Percentiles rank a stretch among this genome's conserved stretches.
Evolutionary conservation across 2,888 invertebrate species (phyloP).

Genomic region (Hydriomena furcata): DNA sequence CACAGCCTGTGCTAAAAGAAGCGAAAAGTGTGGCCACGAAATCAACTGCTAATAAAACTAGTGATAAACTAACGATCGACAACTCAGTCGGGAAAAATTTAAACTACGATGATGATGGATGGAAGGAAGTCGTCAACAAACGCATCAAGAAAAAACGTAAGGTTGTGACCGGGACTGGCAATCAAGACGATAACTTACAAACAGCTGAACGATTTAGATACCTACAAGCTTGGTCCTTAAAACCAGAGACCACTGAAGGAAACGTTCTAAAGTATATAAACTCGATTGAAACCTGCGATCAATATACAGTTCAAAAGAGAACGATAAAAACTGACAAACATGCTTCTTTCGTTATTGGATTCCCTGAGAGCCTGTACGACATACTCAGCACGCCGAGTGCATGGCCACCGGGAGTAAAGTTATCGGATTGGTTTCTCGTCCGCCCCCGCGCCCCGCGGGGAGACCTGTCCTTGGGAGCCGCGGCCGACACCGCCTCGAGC

Average conservation of each 20-base stretch:
- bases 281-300: neutral
- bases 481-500: neutral
- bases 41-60: too few species aligned
- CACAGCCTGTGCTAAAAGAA: too few species aligned
- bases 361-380: constrained; percentile 1
- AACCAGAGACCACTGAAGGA: constrained; percentile 2
- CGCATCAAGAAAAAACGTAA: neutral
- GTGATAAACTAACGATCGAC: too few species aligned
- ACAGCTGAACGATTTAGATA: constrained; percentile 4
- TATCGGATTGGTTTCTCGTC: constrained; percentile 11
- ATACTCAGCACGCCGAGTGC: neutral
- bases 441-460: too few species aligned
- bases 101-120: too few species aligned
- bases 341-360: constrained; percentile 12
- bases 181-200: neutral
- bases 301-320: constrained; percentile 7
- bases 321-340: constrained; percentile 6
- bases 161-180: neutral
- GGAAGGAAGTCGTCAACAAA: neutral
- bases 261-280: constrained; percentile 2
- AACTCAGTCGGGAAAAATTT: too few species aligned
- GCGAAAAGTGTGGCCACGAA: too few species aligned
- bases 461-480: too few species aligned
- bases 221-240: constrained; percentile 13
- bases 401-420: constrained; percentile 10